Evolutionary conservation across 2,888 invertebrate species (phyloP).

Genomic region (Apantesis nais): DNA sequence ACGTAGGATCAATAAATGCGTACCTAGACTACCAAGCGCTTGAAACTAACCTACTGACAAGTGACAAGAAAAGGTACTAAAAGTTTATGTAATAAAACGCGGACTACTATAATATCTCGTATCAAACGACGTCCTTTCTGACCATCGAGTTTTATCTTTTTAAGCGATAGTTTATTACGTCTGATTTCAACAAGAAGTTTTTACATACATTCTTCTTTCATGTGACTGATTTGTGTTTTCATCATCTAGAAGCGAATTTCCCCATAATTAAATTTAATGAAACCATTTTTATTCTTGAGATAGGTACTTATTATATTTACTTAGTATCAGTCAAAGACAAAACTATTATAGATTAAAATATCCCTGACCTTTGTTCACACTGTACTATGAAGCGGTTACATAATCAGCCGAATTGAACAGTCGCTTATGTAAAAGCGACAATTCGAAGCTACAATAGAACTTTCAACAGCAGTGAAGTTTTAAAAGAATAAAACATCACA

Average conservation of each 20-base stretch:
- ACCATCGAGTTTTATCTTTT: neutral
- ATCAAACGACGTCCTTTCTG: neutral
- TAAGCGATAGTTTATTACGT: neutral
- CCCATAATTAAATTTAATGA: neutral
- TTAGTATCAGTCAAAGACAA: neutral
- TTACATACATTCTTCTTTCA: neutral
- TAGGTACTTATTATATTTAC: too few species aligned
- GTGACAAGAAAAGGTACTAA: neutral
- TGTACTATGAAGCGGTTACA: neutral
- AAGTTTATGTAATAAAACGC: neutral
- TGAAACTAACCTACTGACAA: neutral
- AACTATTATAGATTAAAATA: neutral
- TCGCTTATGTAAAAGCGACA: neutral
- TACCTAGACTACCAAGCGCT: neutral
- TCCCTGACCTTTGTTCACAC: slow-evolving; percentile 8
- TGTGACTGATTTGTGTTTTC: neutral
- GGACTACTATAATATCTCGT: neutral
- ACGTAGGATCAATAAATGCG: neutral
- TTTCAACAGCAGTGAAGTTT: neutral
- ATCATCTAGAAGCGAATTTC: neutral
- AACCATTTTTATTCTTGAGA: neutral
- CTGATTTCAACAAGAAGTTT: slow-evolving; percentile 2
- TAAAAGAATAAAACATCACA: neutral
- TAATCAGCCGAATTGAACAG: neutral
- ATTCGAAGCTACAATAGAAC: too few species aligned